These are phyloP conservation scores for Wiebesia pumilae DNA, from an alignment of 1,140 invertebrate genomes.

Conservation along the genomic window DNA sequence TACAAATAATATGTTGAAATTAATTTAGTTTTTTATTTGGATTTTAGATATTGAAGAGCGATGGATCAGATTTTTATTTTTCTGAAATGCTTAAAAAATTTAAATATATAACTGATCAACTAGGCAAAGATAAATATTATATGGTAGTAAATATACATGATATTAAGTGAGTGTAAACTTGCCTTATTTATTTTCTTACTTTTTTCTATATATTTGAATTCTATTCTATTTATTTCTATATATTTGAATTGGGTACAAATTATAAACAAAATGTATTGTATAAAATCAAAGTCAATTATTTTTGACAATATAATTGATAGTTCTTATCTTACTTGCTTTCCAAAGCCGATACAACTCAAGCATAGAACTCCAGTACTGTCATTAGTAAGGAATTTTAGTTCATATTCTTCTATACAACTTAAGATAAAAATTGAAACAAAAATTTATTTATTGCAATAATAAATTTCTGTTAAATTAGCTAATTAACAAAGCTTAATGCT, in stretches of 20 bases:
- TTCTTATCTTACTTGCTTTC: conserved; percentile 12
- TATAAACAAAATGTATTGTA: conserved; percentile 14
- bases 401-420: not conserved
- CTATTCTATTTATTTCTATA: not conserved
- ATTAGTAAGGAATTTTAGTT: not conserved
- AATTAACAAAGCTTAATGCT: no score
- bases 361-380: not conserved
- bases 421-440: not conserved
- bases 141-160: not conserved
- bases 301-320: not conserved
- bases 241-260: conserved; percentile 26
- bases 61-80: conserved; percentile 8
- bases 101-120: conserved; percentile 15
- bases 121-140: not conserved
- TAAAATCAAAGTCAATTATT: not conserved
- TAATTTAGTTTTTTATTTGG: not conserved
- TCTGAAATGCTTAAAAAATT: conserved; percentile 3
- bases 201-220: no score
- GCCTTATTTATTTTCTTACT: not conserved
- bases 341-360: not conserved
- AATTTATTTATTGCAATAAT: not conserved
- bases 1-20: not conserved
- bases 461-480: not conserved
- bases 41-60: conserved; percentile 32
- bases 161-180: not conserved